Evolutionary conservation across 2,797 vertebrate species (phyloP), one percentile per base, ranked within the genome.

Genomic region (Karalla daura): DNA sequence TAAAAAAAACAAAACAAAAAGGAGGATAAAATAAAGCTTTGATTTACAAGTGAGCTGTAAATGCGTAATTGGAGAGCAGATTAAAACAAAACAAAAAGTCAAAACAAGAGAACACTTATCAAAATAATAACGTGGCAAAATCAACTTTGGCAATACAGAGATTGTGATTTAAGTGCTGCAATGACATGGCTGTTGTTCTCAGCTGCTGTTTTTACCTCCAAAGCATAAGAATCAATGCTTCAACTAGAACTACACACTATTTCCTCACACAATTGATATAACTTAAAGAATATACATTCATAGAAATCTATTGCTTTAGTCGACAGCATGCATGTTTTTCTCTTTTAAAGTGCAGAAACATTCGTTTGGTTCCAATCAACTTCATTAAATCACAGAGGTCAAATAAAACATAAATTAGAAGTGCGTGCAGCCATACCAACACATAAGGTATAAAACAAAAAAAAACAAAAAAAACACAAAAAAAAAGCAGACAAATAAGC

Each of bases 301-400:
- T 74, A 74, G 47, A 74, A 81, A 73, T 81, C 36, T 86, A 88
- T 84, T 84, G 85, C 87, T 86, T 75, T 23, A 63, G 49, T 66
- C 11, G 39, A 70, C 20, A 62, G 69, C 83, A 89, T 86, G 84
- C 84, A 82, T 76, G 20, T 67, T 32, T n/a, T n/a, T n/a, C n/a
- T n/a, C n/a, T n/a, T 76, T 69, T 83, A 85, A 84, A 90, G 84
- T 90, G 87, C 90, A 61, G 32, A 61, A 35, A 78, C 59, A 78
- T 76, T 74, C 62, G 78, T 76, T n/a, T 76, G 63, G 60, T 72
- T 78, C 44, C 74, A 63, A 76, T 53, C 20, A 52, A 61, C n/a
- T 63, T 45, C 51, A 56, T 63, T 32, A 64, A 77, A 69, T 84
- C 17, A 63, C 9, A 7, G 9, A 54, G 54, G 69, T 23, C 27